Evolutionary conservation across 1,140 invertebrate species (phyloP), one percentile per base, ranked within the genome.

Genomic region (Aphaenogaster ashmeadi): DNA sequence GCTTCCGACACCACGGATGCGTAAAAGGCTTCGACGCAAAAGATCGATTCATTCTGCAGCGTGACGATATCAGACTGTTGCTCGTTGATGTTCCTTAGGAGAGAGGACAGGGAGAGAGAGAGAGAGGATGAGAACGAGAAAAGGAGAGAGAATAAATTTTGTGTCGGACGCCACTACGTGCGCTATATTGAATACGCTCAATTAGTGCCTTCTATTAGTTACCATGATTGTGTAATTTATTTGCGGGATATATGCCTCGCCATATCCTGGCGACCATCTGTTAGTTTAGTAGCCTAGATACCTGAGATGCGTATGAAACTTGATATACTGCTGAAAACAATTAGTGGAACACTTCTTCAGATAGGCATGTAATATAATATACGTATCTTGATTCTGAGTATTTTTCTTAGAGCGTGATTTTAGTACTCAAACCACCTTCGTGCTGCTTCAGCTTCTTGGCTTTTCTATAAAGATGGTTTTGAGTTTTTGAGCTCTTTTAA

Each of bases 191-290:
- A 44, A 71, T 56, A 38, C 21, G 36, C 41, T 81, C 79, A 71
- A 44, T 81, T 81, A 81, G 13, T 44, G 50, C 21, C 66, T 50
- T 54, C 52, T 56, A 71, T 81, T 81, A 81, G 66, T 58, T 36
- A 21, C 52, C 27, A 81, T 81, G 79, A 81, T 81, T 71, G 79
- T 56, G 79, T 81, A 56, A 54, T 81, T 81, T 81, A 81, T 36
- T 71, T 47, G 64, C 18, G 52, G 27, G 66, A 54, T 44, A 36
- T 13, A 83, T n/a, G 33, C 27, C 67, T 15, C 47, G 15, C 50
- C 52, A 27, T 58, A 84, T 41, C 11, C 38, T n/a, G 58, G 79
- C 67, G n/a, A 18, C 69, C 54, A 84, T 84, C 80, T 84, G 80
- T 50, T 62, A 60, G 69, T 75, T 84, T 84, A 74, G 33, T 84